Evolutionary conservation across 2,797 vertebrate genomes (phyloP).

Genomic region (Microhierax caerulescens): DNA sequence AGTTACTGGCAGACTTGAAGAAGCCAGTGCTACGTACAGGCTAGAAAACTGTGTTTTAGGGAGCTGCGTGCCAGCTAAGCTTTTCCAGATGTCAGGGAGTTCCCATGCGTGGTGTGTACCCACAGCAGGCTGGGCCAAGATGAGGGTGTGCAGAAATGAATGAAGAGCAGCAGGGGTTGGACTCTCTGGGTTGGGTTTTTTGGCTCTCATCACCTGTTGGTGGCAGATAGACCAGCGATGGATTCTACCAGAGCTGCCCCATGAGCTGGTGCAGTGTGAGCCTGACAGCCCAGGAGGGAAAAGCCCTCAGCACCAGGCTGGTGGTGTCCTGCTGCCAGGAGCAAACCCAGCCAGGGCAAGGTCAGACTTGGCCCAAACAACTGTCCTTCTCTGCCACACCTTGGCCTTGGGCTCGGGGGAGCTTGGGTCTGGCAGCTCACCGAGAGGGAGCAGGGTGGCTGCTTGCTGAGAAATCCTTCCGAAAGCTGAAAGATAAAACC

Average conservation of each 20-base stretch:
- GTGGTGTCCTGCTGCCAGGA: neutral
- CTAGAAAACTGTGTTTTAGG: neutral
- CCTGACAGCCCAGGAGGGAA: neutral
- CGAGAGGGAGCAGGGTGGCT: accelerated
- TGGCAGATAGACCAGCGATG: neutral
- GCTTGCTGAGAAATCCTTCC: neutral
- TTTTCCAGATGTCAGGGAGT: neutral
- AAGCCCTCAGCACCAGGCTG: neutral
- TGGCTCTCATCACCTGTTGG: neutral
- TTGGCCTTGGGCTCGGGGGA: neutral
- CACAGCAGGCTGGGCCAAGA: neutral
- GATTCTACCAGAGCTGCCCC: neutral
- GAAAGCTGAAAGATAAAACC: neutral
- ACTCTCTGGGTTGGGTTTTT: neutral
- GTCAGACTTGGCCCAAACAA: neutral
- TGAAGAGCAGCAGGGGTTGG: neutral
- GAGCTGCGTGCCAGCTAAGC: neutral
- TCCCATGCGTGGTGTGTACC: neutral
- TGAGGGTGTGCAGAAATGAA: neutral
- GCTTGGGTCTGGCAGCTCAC: neutral
- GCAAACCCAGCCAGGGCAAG: neutral
- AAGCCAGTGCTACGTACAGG: neutral
- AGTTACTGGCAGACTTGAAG: neutral
- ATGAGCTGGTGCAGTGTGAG: neutral
- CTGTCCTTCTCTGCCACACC: neutral